phyloP scores from a whole-genome alignment of 2,797 vertebrate species.

The Alcedo atthis region DNA sequence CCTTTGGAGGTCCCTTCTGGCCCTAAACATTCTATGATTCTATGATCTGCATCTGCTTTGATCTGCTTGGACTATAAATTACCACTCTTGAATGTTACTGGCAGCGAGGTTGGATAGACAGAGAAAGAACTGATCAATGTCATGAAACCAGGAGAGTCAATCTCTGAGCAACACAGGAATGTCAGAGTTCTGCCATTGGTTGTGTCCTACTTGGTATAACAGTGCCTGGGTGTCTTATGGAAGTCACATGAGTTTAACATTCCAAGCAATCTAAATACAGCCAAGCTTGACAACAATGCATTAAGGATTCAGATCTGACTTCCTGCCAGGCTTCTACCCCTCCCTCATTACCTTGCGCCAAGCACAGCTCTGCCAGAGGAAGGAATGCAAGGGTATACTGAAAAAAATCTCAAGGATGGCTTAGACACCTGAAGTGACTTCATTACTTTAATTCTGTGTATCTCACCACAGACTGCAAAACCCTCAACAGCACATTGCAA shows the following conservation, averaged over 20 bases:
- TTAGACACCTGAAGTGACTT: not conserved
- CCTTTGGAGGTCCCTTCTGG: no score
- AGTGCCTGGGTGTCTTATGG: not conserved
- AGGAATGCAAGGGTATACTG: not conserved
- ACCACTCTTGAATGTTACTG: not conserved
- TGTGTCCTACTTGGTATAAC: not conserved
- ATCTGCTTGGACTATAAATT: not conserved
- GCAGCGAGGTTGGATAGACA: not conserved
- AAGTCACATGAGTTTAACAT: not conserved
- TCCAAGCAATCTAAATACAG: not conserved
- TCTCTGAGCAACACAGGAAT: fast-evolving
- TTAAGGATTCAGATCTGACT: not conserved
- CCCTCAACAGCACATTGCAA: not conserved
- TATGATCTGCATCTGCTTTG: not conserved
- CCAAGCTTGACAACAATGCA: not conserved
- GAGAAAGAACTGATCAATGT: not conserved
- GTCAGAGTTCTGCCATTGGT: not conserved
- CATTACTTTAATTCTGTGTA: not conserved
- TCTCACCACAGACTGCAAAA: not conserved
- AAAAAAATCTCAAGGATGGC: not conserved
- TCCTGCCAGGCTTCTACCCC: not conserved
- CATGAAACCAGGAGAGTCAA: not conserved
- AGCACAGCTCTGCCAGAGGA: not conserved
- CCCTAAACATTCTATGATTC: no score
- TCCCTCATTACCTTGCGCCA: not conserved